These are phyloP conservation scores for Chiloscyllium punctatum DNA, from an alignment of 2,797 vertebrate genomes.

Conservation along the genomic window DNA sequence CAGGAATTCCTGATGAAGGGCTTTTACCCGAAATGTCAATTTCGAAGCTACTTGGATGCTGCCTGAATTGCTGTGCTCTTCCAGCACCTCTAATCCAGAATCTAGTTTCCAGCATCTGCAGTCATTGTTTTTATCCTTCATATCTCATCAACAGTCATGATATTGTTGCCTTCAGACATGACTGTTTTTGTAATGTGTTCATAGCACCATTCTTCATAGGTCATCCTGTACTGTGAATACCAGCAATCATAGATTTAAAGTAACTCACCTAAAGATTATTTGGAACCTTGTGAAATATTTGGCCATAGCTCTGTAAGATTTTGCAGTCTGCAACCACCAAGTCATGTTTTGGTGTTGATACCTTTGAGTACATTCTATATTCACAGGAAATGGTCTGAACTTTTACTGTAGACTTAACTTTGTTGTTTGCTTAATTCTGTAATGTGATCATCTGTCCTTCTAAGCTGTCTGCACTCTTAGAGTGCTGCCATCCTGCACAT, in stretches of 20 bases:
- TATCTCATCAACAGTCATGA: too few species aligned
- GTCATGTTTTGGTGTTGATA: not conserved
- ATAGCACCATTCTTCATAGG: not conserved
- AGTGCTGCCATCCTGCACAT: not conserved
- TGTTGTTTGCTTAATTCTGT: not conserved
- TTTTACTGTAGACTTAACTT: not conserved
- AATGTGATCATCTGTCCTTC: not conserved
- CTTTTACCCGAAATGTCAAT: too few species aligned
- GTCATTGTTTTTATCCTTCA: too few species aligned
- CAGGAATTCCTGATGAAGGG: too few species aligned
- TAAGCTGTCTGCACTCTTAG: not conserved
- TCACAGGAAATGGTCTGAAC: not conserved
- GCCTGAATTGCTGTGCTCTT: too few species aligned
- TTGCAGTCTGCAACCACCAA: not conserved
- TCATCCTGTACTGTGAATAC: not conserved
- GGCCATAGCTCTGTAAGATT: not conserved
- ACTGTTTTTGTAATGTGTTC: not conserved
- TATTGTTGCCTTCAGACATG: too few species aligned
- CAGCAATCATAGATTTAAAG: not conserved
- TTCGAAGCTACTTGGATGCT: too few species aligned
- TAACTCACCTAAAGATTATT: not conserved
- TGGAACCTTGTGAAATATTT: not conserved
- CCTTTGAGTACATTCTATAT: not conserved
- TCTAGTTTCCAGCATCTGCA: too few species aligned
- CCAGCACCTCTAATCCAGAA: too few species aligned